These are phyloP conservation scores for Sycophila texana DNA, from an alignment of 2,888 invertebrate species.

Conservation along the genomic window DNA sequence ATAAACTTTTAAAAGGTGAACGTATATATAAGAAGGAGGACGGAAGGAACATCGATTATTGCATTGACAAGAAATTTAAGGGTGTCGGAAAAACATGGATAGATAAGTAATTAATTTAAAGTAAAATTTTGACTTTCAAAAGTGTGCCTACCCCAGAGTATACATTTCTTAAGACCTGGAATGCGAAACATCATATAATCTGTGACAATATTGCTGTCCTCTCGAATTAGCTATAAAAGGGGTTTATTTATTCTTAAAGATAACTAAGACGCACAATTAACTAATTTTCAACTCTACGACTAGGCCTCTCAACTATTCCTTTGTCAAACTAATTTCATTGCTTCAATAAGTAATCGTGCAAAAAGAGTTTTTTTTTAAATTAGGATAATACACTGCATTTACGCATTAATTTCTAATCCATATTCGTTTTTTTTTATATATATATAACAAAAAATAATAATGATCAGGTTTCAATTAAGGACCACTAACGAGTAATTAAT, in stretches of 20 bases:
- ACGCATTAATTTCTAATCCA: background rate
- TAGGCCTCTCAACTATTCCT: constrained; percentile 20
- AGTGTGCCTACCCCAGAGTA: constrained; percentile 69
- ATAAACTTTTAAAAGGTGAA: background rate
- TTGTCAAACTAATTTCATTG: constrained; percentile 15
- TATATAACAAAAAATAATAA: background rate
- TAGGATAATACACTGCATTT: too few relatives aligned
- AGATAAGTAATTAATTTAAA: constrained; percentile 57
- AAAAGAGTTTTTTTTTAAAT: constrained; percentile 1
- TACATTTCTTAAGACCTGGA: constrained; percentile 73
- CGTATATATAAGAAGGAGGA: background rate
- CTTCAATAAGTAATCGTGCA: constrained; percentile 31
- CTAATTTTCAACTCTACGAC: constrained; percentile 35
- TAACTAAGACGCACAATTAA: constrained; percentile 35
- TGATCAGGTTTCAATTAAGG: background rate
- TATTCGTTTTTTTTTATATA: too few relatives aligned
- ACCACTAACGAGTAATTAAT: background rate
- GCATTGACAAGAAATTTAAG: constrained; percentile 11
- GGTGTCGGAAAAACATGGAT: constrained; percentile 3
- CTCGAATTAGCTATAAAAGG: constrained; percentile 41
- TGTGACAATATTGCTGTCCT: constrained; percentile 65
- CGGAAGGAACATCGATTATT: constrained; percentile 13
- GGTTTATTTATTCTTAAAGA: constrained; percentile 35
- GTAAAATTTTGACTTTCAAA: constrained; percentile 42
- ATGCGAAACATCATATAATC: constrained; percentile 72